phyloP scores from a whole-genome alignment of 2,888 invertebrate genomes.

The Charanyca ferruginea region DNA sequence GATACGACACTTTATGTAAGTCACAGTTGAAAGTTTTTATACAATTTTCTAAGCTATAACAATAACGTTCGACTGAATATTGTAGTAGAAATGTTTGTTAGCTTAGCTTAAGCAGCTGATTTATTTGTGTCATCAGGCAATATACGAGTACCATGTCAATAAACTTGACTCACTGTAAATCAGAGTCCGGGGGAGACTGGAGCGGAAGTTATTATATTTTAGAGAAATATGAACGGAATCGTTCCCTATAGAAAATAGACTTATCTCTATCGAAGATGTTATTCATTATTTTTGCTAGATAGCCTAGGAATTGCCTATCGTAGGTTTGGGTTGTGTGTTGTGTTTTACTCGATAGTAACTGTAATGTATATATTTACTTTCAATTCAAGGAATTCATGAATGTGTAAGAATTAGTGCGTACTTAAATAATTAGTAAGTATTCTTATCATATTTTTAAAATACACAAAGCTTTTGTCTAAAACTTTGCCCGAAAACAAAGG shows the following conservation, averaged over 20 bases:
- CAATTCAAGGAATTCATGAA: too few relatives aligned
- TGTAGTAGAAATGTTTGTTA: neutral
- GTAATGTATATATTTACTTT: too few relatives aligned
- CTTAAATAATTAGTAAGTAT: neutral
- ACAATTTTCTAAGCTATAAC: neutral
- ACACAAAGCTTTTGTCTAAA: neutral
- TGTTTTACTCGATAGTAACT: neutral
- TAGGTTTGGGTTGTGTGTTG: neutral
- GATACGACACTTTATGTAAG: neutral
- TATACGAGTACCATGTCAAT: slow-evolving; percentile 54
- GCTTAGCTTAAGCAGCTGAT: too few relatives aligned
- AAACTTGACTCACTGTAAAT: slow-evolving; percentile 59
- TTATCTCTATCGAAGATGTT: slow-evolving; percentile 3
- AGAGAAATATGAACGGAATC: slow-evolving; percentile 17
- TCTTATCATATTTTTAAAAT: neutral
- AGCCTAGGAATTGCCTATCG: slow-evolving; percentile 1
- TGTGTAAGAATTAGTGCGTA: neutral
- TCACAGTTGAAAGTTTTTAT: neutral
- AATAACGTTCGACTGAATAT: neutral
- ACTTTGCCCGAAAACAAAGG: neutral
- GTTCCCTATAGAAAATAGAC: slow-evolving; percentile 17
- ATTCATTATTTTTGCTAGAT: slow-evolving; percentile 11
- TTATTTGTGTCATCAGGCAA: slow-evolving; percentile 8
- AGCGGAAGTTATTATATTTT: slow-evolving; percentile 14
- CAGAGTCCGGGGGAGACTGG: slow-evolving; percentile 17